Conservation (phyloP, 2,113 vertebrate genomes). For the Scophthalmus maximus region DNA sequence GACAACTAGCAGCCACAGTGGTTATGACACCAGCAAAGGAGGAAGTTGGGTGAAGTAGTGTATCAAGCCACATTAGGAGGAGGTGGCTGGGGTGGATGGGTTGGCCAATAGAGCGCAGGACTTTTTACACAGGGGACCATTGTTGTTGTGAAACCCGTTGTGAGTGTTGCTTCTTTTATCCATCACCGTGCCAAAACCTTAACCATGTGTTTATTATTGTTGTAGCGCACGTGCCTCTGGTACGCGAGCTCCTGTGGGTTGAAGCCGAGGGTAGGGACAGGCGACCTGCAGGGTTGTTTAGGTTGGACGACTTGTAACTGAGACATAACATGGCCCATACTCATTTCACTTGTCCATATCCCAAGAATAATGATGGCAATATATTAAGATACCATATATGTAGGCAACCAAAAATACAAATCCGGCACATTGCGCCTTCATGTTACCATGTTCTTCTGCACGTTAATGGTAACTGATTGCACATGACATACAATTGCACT, state of each 20-base stretch:
- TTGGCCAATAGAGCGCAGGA: neutral
- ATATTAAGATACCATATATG: too few species aligned
- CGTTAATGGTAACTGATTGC: too few species aligned
- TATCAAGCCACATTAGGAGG: neutral
- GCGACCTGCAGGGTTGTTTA: neutral
- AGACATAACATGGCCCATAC: neutral
- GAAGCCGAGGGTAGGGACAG: neutral
- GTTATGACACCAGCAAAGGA: neutral
- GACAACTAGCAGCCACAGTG: neutral
- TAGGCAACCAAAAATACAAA: too few species aligned
- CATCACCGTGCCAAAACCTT: neutral
- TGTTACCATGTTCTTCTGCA: too few species aligned
- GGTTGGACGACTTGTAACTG: too few species aligned
- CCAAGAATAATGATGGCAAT: neutral
- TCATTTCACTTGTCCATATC: neutral
- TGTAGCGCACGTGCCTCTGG: too few species aligned
- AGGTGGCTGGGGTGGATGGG: neutral
- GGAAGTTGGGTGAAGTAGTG: too few species aligned
- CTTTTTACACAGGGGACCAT: neutral
- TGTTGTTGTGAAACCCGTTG: neutral
- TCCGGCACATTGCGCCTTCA: too few species aligned
- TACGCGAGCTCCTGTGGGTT: neutral
- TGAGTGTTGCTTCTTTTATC: neutral
- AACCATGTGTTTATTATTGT: conserved; percentile 4
- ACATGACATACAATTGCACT: too few species aligned